Evolutionary conservation across 1,140 invertebrate species (phyloP).

Genomic region (Plectus sambesii): DNA sequence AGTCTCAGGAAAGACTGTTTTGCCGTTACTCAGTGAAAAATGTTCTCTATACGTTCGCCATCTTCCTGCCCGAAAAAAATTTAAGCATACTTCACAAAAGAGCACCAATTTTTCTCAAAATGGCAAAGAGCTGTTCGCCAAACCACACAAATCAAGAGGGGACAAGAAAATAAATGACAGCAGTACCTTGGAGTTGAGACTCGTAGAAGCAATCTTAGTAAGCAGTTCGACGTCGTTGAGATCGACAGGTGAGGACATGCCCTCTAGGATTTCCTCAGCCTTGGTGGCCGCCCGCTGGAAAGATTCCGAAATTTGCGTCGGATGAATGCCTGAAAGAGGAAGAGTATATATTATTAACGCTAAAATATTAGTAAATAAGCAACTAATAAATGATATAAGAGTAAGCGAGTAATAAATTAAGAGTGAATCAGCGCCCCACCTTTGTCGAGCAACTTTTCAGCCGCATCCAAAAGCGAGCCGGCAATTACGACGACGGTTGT

Average conservation of each 20-base stretch:
- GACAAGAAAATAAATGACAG: too few species aligned
- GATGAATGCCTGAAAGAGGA: conserved; percentile 65
- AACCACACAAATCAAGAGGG: too few species aligned
- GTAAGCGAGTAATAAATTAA: conserved; percentile 12
- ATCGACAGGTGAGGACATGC: conserved; percentile 75
- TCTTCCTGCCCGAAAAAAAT: too few species aligned
- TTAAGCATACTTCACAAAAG: conserved; percentile 1
- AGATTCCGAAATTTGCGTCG: conserved; percentile 87
- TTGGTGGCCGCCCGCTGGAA: conserved; percentile 79
- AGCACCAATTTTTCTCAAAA: neutral
- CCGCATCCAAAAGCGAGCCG: conserved; percentile 83
- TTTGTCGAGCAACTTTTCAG: conserved; percentile 76
- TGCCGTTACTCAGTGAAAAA: too few species aligned
- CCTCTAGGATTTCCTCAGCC: conserved; percentile 70
- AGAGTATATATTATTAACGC: too few species aligned
- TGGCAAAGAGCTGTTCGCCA: too few species aligned
- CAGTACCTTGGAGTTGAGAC: conserved; percentile 84
- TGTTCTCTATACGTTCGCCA: too few species aligned
- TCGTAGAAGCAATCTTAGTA: conserved; percentile 86
- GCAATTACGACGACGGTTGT: conserved; percentile 86
- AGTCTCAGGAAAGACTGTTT: too few species aligned
- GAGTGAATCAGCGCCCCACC: too few species aligned
- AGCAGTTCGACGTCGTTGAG: conserved; percentile 73
- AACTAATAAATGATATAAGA: too few species aligned
- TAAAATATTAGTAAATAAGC: too few species aligned